Conservation (phyloP, 2,113 vertebrate species). For the Indri indri region DNA sequence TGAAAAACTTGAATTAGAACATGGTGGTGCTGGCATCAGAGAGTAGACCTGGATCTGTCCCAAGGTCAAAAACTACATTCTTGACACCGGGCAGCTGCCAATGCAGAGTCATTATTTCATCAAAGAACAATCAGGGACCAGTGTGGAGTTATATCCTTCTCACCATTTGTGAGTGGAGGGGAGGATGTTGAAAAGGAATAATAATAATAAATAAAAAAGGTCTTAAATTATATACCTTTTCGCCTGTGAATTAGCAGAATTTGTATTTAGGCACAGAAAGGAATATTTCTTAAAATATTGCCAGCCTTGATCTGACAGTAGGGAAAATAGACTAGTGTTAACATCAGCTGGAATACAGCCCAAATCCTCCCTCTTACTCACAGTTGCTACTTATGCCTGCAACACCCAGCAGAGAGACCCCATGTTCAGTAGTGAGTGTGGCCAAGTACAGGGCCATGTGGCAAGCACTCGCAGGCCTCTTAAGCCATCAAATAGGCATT, state of each 20-base stretch:
- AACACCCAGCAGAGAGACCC: not conserved
- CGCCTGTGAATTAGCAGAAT: not conserved
- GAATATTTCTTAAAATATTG: constrained; percentile 14
- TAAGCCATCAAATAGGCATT: not conserved
- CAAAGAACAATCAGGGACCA: not conserved
- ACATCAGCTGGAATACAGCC: not conserved
- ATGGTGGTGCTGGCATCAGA: not conserved
- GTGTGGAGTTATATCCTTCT: not conserved
- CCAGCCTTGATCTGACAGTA: not conserved
- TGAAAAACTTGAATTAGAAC: not conserved
- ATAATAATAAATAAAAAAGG: not conserved
- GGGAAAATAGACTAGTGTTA: not conserved
- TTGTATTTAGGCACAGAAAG: constrained; percentile 29
- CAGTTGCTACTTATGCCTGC: not conserved
- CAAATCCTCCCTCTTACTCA: not conserved
- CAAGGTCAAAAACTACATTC: constrained; percentile 23
- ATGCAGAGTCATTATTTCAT: not conserved
- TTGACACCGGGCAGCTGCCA: not conserved
- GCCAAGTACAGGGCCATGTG: not conserved
- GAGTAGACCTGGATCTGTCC: not conserved
- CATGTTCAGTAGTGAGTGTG: not conserved
- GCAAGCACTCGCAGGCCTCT: not conserved
- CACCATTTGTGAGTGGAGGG: not conserved
- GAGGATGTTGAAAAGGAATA: not conserved
- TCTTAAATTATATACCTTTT: not conserved